Conservation (phyloP, 2,888 invertebrate species). For the Leucoma salicis region DNA sequence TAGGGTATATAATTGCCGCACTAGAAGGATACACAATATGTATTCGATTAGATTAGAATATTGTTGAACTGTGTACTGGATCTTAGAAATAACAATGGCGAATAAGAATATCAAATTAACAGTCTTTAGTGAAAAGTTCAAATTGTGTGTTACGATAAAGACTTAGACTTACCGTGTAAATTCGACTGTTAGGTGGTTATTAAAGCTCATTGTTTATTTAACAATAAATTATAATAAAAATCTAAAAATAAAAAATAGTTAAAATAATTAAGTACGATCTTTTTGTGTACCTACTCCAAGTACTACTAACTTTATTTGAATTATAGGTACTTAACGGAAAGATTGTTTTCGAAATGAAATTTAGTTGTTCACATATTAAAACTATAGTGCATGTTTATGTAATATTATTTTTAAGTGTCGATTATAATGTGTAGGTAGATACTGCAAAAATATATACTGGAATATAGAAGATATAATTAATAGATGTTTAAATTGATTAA, state of each 20-base stretch:
- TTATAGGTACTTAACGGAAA: too few species aligned
- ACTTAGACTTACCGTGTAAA: conserved; percentile 43
- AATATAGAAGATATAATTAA: too few species aligned
- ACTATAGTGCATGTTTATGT: too few species aligned
- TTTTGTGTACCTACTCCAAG: conserved; percentile 18
- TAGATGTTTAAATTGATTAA: too few species aligned
- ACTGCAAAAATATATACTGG: too few species aligned
- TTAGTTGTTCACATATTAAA: too few species aligned
- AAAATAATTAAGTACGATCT: conserved; percentile 45
- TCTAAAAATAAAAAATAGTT: conserved; percentile 39
- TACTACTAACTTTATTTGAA: background rate
- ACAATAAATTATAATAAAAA: conserved; percentile 33
- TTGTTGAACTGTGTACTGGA: conserved; percentile 8
- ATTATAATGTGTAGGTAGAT: too few species aligned
- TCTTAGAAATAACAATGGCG: conserved; percentile 18
- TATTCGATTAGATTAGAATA: conserved; percentile 9
- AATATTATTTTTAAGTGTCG: too few species aligned
- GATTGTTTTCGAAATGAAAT: too few species aligned
- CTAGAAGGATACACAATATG: conserved; percentile 8
- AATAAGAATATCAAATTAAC: conserved; percentile 47
- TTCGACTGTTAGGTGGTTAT: conserved; percentile 40
- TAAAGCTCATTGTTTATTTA: conserved; percentile 21
- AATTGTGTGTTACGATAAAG: conserved; percentile 15
- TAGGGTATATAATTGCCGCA: conserved; percentile 10
- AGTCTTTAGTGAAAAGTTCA: conserved; percentile 48